Base-by-base conservation (phyloP, 2,797 vertebrate species). In the Delichon dasypus region DNA sequence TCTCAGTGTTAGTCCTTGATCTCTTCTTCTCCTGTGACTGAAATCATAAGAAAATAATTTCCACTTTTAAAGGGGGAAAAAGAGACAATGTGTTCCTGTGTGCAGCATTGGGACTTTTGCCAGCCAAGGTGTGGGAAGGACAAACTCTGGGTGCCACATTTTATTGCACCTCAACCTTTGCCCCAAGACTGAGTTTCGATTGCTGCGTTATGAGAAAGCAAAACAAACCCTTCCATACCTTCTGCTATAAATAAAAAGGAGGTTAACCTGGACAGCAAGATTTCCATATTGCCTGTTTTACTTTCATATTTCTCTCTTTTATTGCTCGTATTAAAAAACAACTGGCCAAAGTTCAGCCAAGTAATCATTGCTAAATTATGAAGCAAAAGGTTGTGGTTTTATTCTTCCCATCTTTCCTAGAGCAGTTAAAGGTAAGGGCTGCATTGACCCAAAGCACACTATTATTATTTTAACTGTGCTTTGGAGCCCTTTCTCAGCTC, bases 51-150 rank as follows among this genome's bases (percentile, higher is more conserved):
- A 30, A 68, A 18, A 7, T 23, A 5, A 48, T 71, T 91, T 62
- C 55, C 0, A 0, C 30, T 29, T 75, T 27, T 23, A 29, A 57
- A 54, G 36, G 5, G 9, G 4, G 8, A 15, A 32, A 21, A 47
- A 29, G 4, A 27, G 2, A 3, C 27, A 34, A 0, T 1, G 2
- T 5, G 1, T 22, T 66, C 3, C 47, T 70, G 0, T 0, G 0
- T 16, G 3, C 4, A 10, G 15, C 7, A 16, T 40, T n/a, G 25
- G 29, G 17, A n/a, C 54, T 68, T 75, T 40, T 10, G 32, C 6
- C 16, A 36, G 22, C 16, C 4, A 2, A 8, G 58, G 19, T 25
- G 16, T 23, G 21, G 51, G 27, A 60, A 70, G 51, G 60, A 25
- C 54, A 30, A 29, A 23, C 51, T 29, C 54, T 11, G 11, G 11